Percentiles rank a stretch among this genome's conserved stretches.
Evolutionary conservation across 2,113 vertebrate genomes (phyloP).

Genomic region (Alces alces): DNA sequence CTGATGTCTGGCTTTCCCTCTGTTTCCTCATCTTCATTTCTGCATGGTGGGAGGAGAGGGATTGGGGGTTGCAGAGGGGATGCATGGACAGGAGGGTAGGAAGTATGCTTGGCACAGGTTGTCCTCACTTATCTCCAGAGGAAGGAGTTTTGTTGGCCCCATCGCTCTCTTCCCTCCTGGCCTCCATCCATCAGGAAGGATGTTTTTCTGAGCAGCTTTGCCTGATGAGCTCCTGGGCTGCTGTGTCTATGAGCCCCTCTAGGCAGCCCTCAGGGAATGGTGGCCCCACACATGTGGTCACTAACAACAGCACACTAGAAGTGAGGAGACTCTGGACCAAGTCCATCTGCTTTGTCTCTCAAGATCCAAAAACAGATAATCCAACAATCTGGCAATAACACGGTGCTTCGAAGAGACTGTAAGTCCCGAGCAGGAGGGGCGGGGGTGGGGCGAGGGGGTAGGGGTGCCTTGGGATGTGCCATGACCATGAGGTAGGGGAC

Average conservation of each 20-base stretch:
- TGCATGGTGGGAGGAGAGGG: background rate
- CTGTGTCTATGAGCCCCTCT: background rate
- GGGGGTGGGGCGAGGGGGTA: too few relatives aligned
- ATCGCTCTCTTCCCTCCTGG: background rate
- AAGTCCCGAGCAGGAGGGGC: too few relatives aligned
- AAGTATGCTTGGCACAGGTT: background rate
- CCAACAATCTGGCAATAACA: background rate
- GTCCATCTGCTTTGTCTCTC: background rate
- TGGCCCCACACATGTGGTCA: background rate
- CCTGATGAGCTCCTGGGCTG: background rate
- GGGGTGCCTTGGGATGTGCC: background rate
- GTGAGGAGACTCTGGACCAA: background rate
- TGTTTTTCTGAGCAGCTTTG: background rate
- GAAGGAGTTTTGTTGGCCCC: background rate
- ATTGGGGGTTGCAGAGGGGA: background rate
- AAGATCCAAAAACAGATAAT: background rate
- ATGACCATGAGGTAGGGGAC: background rate
- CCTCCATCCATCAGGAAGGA: background rate
- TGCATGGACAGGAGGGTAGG: accelerated
- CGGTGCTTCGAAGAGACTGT: background rate
- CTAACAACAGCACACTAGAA: background rate
- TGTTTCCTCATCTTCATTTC: background rate
- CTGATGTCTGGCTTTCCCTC: background rate
- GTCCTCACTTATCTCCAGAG: background rate
- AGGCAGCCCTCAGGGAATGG: background rate